A percentile compares a stretch with the other conserved stretches of the same genome.
phyloP scores from a whole-genome alignment of 2,797 vertebrate species.

The Pseudomugil tenellus region DNA sequence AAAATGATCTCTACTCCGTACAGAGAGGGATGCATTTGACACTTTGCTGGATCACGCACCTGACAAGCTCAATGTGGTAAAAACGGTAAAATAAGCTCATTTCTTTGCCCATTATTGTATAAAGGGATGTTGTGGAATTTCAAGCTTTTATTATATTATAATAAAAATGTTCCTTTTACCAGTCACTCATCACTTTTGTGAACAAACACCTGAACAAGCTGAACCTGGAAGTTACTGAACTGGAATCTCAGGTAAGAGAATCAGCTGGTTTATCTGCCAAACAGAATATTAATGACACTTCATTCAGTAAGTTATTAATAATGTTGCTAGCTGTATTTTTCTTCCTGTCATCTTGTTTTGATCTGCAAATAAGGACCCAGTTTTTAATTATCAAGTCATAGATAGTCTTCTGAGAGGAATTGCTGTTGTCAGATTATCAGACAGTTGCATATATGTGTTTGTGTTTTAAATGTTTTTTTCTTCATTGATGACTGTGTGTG shows the following conservation, averaged over 20 bases:
- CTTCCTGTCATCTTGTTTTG: background rate
- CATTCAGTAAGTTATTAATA: background rate
- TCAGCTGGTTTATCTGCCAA: background rate
- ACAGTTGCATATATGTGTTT: background rate
- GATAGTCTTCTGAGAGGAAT: background rate
- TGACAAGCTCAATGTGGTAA: constrained; percentile 97
- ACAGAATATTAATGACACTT: background rate
- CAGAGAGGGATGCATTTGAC: constrained; percentile 96
- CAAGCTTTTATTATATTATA: background rate
- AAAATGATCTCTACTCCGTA: background rate
- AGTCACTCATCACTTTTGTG: constrained; percentile 98
- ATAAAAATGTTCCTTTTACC: constrained; percentile 7
- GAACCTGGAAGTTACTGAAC: constrained; percentile 95
- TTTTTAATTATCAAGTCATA: constrained; percentile 9
- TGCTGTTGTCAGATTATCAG: background rate
- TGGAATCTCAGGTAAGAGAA: constrained; percentile 91
- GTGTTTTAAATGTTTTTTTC: background rate
- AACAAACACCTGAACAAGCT: constrained; percentile 99
- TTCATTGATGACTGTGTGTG: constrained; percentile 4
- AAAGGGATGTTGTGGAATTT: background rate
- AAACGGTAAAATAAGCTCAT: constrained; percentile 85
- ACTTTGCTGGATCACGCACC: constrained; percentile 95
- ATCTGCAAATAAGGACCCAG: background rate
- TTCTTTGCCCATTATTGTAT: background rate
- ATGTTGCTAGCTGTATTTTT: background rate